Evolutionary conservation across 2,113 vertebrate species (phyloP), one percentile per base, ranked within the genome.

Genomic region (Chaetura pelagica): DNA sequence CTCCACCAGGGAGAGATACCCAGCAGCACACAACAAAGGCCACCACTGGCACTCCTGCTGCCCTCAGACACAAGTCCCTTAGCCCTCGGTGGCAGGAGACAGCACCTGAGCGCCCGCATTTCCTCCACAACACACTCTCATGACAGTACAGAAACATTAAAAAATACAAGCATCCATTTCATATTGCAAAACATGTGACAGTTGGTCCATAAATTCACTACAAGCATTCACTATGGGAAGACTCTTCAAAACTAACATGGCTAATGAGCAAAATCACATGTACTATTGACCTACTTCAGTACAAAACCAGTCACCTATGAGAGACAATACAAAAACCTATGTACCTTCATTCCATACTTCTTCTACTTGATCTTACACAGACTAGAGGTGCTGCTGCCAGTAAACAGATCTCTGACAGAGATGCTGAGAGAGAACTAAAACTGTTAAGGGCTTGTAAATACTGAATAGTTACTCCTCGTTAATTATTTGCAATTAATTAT

Each of bases 401-500:
- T 68, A 92, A 96, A 87, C 23, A 86, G 59, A 63, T 74, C 89
- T 51, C 89, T 89, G 69, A 84, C 19, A 46, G 57, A 61, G 93
- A 90, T 52, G 77, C 91, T 79, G 66, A 71, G 66, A 95, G 83
- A 89, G 49, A 94, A 94, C 54, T 84, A 75, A 94, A 94, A 96
- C 77, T 82, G 77, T 93, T 93, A 78, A 79, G 87, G 66, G 91
- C 87, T 96, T 95, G 84, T 94, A 96, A 95, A 97, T 54, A 96
- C 87, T 14, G 19, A 95, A 95, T 87, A 96, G 94, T 96, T 95
- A 94, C 74, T 96, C 67, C 89, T 89, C 91, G 87, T 95, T 97
- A 96, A 95, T 96, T 96, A 96, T 96, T 95, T 95, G 77, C 15
- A 93, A 91, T 97, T 95, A 95, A 97, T 95, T 97, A 97, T 97